Conservation (phyloP, 2,888 invertebrate species). For the Leptinotarsa rubiginosa region DNA sequence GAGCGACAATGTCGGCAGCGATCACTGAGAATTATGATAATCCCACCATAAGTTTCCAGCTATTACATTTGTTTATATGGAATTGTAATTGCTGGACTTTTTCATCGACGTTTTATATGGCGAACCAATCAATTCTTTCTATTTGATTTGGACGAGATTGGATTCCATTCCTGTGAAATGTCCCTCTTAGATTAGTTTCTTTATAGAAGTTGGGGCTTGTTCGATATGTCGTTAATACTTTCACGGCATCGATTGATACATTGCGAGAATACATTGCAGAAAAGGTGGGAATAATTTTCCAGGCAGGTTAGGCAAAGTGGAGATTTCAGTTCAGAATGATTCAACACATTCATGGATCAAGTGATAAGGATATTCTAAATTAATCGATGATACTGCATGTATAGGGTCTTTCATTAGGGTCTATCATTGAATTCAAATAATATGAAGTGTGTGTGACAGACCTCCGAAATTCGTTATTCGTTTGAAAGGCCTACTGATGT, state of each 20-base stretch:
- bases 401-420: too few species aligned
- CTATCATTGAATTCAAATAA: too few species aligned
- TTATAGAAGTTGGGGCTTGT: not conserved
- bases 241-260: not conserved
- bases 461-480: too few species aligned
- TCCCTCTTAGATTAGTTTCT: conserved; percentile 2
- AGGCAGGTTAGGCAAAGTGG: too few species aligned
- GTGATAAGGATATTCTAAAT: too few species aligned
- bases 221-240: conserved; percentile 4
- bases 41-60: conserved; percentile 20
- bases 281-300: too few species aligned
- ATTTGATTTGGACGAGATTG: conserved; percentile 35
- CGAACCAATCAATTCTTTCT: conserved; percentile 24
- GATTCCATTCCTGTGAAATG: conserved; percentile 26
- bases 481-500: too few species aligned
- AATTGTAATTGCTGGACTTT: conserved; percentile 34
- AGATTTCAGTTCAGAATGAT: too few species aligned
- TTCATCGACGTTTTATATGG: conserved; percentile 21
- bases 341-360: too few species aligned
- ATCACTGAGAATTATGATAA: conserved; percentile 20
- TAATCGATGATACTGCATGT: too few species aligned
- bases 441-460: too few species aligned
- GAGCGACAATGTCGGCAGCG: conserved; percentile 20
- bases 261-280: too few species aligned
- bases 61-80: conserved; percentile 35